phyloP scores from a whole-genome alignment of 2,888 invertebrate genomes.

The Melipona bicolor region DNA sequence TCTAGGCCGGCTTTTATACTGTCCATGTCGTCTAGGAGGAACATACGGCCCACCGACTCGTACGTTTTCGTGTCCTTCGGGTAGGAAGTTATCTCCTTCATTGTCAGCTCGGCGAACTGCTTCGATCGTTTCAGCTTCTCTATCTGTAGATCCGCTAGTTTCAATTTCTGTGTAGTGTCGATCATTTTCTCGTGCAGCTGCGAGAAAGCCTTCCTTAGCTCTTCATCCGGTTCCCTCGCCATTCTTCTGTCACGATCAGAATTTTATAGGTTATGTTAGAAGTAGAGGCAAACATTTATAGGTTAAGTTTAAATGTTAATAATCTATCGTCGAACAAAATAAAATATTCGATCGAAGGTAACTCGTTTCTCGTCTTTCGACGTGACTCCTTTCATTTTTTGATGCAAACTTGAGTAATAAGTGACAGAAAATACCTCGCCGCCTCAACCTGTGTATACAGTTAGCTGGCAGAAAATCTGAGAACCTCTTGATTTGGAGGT shows the following conservation, averaged over 20 bases:
- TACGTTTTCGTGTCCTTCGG: conserved; percentile 89
- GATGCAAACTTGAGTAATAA: background rate
- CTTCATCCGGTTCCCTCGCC: conserved; percentile 86
- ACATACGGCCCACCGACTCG: conserved; percentile 94
- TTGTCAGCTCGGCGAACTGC: conserved; percentile 90
- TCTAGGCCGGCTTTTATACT: conserved; percentile 88
- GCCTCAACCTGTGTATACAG: background rate
- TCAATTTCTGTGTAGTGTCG: conserved; percentile 92
- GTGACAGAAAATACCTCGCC: background rate
- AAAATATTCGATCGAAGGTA: background rate
- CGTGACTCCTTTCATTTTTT: background rate
- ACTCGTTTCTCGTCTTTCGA: background rate
- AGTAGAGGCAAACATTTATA: background rate
- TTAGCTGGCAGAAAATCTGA: background rate
- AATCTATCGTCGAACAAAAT: background rate
- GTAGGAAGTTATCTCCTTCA: conserved; percentile 86
- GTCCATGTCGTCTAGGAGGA: conserved; percentile 89
- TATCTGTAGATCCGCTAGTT: conserved; percentile 91
- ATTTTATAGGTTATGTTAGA: conserved; percentile 15
- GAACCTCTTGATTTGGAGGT: background rate
- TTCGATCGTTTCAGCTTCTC: conserved; percentile 88
- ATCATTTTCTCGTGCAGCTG: conserved; percentile 93
- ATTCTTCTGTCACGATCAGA: conserved; percentile 56
- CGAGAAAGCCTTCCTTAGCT: conserved; percentile 90
- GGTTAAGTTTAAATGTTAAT: conserved; percentile 10